Evolutionary conservation across 1,140 invertebrate genomes (phyloP), one percentile per base, ranked within the genome.

Genomic region (Drosophila truncata): DNA sequence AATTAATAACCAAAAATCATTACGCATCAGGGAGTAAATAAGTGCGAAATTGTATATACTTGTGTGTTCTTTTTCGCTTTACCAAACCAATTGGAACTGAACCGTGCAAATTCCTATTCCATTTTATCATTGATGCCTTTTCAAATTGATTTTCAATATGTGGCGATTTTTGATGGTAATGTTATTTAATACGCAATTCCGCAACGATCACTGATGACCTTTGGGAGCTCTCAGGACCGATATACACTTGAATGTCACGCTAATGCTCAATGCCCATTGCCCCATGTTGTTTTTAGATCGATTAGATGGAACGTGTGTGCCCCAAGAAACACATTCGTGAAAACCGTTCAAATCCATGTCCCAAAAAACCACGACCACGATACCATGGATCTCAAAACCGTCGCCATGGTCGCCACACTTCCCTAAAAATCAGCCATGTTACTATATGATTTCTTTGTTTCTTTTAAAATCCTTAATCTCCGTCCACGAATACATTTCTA

Each of bases 271-370:
- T 37, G 33, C 52, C 52, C 52, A 37, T 55, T 55, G 52, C 52
- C 52, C 52, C 52, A 55, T 37, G 14, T 25, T 55, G 33, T 23
- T 25, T 14, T 23, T 23, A 55, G 20, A 37, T 55, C 44, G 44
- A 47, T 50, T 31, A 67, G 42, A 35, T 23, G 33, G 20, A 69
- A 50, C 33, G 65, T 69, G 65, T 69, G 65, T 69, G 65, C 65
- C 65, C 65, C 65, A 69, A 69, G 62, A 50, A 69, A 69, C 44
- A 69, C 47, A 49, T 67, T 39, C 23, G 42, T 25, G 27, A 67
- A 37, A 67, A 37, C 58, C 39, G 44, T 49, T 20, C n/a, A 31
- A 18, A 50, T 52, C 18, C 29, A 64, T 66, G 23, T 14, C 41
- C 20, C 33, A 23, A 37, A 23, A 23, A 55, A 25, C 50, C 50